These are phyloP conservation scores for Scaptodrosophila lebanonensis DNA, from an alignment of 1,140 invertebrate genomes.

Conservation along the genomic window DNA sequence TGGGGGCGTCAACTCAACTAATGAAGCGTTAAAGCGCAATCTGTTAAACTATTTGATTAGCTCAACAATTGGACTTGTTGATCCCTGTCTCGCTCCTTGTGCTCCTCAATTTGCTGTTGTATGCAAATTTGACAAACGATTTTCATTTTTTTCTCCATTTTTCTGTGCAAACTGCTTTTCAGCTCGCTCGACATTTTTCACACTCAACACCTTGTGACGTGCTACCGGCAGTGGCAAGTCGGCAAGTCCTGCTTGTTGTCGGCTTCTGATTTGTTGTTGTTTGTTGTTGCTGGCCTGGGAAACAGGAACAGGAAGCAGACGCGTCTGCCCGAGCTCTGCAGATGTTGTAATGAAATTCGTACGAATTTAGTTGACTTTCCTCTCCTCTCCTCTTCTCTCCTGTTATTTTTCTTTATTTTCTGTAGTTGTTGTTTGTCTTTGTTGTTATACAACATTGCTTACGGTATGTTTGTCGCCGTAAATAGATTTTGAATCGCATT, in stretches of 20 bases:
- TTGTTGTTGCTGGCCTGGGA: not conserved
- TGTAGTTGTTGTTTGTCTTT: constrained; percentile 13
- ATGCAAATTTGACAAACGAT: constrained; percentile 14
- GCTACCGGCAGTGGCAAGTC: too few relatives aligned
- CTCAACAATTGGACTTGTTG: not conserved
- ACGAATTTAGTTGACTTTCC: constrained; percentile 32
- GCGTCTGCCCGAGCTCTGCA: constrained; percentile 1
- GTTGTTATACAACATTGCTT: constrained; percentile 22
- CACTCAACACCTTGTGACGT: not conserved
- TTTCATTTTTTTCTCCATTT: constrained; percentile 6
- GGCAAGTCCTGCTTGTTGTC: not conserved
- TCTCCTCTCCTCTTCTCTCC: too few relatives aligned
- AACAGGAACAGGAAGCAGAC: constrained; percentile 20
- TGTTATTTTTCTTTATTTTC: constrained; percentile 3
- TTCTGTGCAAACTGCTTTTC: too few relatives aligned
- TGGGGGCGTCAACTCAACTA: constrained; percentile 53
- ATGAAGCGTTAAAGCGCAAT: constrained; percentile 56
- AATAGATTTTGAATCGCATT: constrained; percentile 33
- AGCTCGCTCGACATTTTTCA: not conserved
- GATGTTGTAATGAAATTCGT: constrained; percentile 28
- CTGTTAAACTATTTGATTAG: constrained; percentile 53
- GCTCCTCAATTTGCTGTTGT: too few relatives aligned
- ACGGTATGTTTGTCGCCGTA: constrained; percentile 11
- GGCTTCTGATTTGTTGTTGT: not conserved
- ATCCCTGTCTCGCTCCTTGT: too few relatives aligned